phyloP scores from a whole-genome alignment of 2,113 vertebrate species.

The Empidonax traillii region DNA sequence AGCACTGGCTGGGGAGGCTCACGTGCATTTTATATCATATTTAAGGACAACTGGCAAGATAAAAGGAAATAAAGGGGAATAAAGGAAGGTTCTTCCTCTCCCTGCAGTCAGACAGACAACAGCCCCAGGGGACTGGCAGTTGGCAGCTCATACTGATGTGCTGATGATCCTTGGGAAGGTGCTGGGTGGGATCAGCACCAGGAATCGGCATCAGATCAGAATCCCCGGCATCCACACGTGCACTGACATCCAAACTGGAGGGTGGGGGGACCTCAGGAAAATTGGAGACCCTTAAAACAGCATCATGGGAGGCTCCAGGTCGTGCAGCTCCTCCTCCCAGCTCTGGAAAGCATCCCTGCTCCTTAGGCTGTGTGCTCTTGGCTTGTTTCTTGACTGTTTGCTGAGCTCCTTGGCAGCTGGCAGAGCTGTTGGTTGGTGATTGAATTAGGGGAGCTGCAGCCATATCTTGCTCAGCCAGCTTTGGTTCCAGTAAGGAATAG shows the following conservation, averaged over 20 bases:
- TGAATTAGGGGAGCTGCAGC: constrained; percentile 24
- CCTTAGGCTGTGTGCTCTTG: not conserved
- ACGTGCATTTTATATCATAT: fast-evolving
- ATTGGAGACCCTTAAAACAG: not conserved
- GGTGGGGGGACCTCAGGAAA: not conserved
- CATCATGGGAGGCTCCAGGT: not conserved
- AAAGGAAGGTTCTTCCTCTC: not conserved
- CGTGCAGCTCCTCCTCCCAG: not conserved
- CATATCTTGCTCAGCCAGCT: not conserved
- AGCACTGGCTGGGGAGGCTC: not conserved
- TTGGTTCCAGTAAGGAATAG: not conserved
- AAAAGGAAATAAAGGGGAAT: not conserved
- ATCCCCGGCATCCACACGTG: fast-evolving
- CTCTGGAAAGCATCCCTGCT: not conserved
- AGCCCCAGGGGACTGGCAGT: not conserved
- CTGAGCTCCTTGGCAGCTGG: not conserved
- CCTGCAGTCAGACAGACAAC: not conserved
- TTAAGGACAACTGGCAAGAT: not conserved
- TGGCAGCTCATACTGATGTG: not conserved
- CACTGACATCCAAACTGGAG: fast-evolving
- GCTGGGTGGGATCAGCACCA: not conserved
- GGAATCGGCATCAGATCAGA: not conserved
- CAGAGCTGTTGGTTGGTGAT: not conserved
- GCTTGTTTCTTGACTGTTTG: not conserved
- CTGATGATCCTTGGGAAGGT: not conserved